A percentile compares a stretch with the other conserved stretches of the same genome.
phyloP scores from a whole-genome alignment of 1,140 invertebrate genomes.

The Antheraea mylitta region DNA sequence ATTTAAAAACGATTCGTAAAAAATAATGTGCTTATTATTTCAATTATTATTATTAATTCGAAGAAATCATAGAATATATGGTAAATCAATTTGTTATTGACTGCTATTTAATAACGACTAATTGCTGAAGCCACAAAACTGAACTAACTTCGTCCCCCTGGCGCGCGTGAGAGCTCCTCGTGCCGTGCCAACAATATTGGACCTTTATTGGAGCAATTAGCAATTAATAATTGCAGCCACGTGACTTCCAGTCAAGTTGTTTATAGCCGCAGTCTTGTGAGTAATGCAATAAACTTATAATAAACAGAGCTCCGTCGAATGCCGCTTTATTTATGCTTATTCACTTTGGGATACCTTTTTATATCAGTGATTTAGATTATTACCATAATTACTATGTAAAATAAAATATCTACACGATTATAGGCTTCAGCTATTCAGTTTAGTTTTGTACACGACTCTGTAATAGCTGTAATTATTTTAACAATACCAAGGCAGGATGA shows the following conservation, averaged over 20 bases:
- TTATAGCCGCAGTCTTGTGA: background rate
- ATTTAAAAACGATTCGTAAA: too few species aligned
- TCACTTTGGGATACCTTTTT: background rate
- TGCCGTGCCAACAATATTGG: slow-evolving; percentile 10
- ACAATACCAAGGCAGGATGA: too few species aligned
- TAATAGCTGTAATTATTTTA: too few species aligned
- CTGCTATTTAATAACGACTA: slow-evolving; percentile 15
- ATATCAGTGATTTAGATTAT: background rate
- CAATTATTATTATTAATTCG: too few species aligned
- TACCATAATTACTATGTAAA: background rate
- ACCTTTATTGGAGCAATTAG: slow-evolving; percentile 15
- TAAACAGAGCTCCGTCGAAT: background rate
- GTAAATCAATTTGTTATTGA: background rate
- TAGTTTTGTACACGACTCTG: too few species aligned
- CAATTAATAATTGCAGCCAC: slow-evolving; percentile 18
- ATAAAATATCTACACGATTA: background rate
- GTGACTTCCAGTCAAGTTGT: slow-evolving; percentile 8
- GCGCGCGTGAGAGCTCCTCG: slow-evolving; percentile 20
- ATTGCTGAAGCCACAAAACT: slow-evolving; percentile 54
- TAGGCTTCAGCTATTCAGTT: background rate
- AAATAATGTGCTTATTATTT: too few species aligned
- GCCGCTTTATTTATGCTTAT: slow-evolving; percentile 1
- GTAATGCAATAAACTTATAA: background rate
- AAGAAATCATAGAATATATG: background rate
- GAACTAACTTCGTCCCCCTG: slow-evolving; percentile 25